phyloP scores from a whole-genome alignment of 2,888 invertebrate species.

The Drosophila seclusa region DNA sequence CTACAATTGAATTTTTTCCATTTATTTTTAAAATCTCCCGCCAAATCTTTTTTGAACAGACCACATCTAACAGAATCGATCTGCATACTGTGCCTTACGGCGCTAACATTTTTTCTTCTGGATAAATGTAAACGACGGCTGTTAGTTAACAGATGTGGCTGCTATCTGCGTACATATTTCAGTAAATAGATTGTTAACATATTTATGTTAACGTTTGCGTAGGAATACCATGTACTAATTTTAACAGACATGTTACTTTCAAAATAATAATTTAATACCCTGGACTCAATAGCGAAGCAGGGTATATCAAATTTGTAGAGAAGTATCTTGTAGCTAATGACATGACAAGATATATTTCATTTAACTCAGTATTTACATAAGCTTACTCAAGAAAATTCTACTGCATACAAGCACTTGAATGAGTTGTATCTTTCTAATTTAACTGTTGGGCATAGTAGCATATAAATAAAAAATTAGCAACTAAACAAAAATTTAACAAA shows the following conservation, averaged over 20 bases:
- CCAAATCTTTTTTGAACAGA: background rate
- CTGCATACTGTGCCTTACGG: background rate
- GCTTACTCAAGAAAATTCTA: background rate
- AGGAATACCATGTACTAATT: background rate
- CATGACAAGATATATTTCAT: background rate
- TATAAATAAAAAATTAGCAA: background rate
- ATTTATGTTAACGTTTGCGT: conserved; percentile 7
- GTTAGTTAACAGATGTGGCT: conserved; percentile 1
- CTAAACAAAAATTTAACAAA: background rate
- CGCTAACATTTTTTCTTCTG: conserved; percentile 6
- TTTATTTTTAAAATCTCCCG: background rate
- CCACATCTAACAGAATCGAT: background rate
- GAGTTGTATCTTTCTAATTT: background rate
- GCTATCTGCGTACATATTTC: conserved; percentile 3
- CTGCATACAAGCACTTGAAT: background rate
- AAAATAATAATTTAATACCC: conserved; percentile 4
- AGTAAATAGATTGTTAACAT: conserved; percentile 9
- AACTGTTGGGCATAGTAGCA: background rate
- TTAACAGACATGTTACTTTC: conserved; percentile 11
- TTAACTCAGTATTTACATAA: background rate
- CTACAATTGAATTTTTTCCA: background rate
- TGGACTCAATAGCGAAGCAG: background rate
- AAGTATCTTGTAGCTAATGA: background rate
- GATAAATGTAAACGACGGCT: conserved; percentile 14
- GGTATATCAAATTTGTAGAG: background rate